A percentile compares a stretch with the other conserved stretches of the same genome.
Conservation (phyloP, 2,797 vertebrate species). For the Trachurus trachurus region DNA sequence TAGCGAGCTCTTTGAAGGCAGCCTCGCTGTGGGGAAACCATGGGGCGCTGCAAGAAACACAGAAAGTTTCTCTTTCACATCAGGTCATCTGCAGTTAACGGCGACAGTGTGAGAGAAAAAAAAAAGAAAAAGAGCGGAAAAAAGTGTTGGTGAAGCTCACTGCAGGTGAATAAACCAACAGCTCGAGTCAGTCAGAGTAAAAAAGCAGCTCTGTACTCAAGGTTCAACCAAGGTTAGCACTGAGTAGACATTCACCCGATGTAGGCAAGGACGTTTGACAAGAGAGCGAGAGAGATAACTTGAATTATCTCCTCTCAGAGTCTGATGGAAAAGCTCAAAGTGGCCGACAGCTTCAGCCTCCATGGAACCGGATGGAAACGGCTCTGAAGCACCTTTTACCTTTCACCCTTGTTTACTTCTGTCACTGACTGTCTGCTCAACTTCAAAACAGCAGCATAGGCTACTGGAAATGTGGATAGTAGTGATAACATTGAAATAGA, state of each 20-base stretch:
- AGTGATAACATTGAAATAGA: not conserved
- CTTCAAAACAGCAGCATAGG: slow-evolving; percentile 7
- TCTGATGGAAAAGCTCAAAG: slow-evolving; percentile 13
- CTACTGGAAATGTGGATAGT: not conserved
- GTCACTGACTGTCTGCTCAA: not conserved
- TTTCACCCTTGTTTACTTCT: slow-evolving; percentile 9
- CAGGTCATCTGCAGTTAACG: not conserved
- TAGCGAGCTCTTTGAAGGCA: slow-evolving; percentile 14
- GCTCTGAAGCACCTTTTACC: too few relatives aligned
- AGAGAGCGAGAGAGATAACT: slow-evolving; percentile 9
- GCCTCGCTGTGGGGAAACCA: slow-evolving; percentile 5
- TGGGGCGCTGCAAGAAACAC: slow-evolving; percentile 26
- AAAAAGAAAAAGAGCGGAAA: not conserved
- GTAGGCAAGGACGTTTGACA: slow-evolving; percentile 34
- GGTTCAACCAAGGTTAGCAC: slow-evolving; percentile 21
- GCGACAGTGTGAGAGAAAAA: not conserved
- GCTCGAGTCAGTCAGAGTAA: not conserved
- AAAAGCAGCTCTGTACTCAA: slow-evolving; percentile 14
- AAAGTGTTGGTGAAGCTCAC: too few relatives aligned
- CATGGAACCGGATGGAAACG: too few relatives aligned
- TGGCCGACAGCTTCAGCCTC: not conserved
- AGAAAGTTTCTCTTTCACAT: slow-evolving; percentile 29
- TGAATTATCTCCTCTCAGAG: slow-evolving; percentile 25
- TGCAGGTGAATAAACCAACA: not conserved
- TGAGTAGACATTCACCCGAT: slow-evolving; percentile 17